Conservation (phyloP, 23 tunicate genomes). For the Trididemnum nubilum region DNA sequence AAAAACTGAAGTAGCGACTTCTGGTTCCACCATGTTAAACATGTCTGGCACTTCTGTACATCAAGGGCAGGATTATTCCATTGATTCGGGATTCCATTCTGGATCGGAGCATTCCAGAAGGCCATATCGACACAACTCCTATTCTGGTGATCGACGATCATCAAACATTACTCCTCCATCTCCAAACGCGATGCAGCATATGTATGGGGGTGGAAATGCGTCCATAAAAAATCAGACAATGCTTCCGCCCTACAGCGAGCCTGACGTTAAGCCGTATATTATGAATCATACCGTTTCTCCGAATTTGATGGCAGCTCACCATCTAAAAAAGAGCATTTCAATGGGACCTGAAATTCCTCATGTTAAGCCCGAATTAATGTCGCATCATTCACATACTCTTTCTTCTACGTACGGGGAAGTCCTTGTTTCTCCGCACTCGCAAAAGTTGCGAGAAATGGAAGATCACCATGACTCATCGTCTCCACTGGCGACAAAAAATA, state of each 20-base stretch:
- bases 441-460: conserved; percentile 31
- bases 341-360: conserved; percentile 21
- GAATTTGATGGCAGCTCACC: conserved; percentile 9
- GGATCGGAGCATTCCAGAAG: conserved; percentile 1
- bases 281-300: conserved; percentile 14
- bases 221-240: conserved; percentile 9
- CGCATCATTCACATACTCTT: conserved; percentile 2
- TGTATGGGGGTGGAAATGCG: conserved; percentile 3
- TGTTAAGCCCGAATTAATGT: conserved; percentile 24
- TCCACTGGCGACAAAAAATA: conserved; percentile 19
- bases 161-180: conserved; percentile 53
- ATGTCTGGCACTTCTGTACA: conserved; percentile 26
- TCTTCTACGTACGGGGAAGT: conserved; percentile 22
- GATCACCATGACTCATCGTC: conserved; percentile 21
- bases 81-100: not conserved
- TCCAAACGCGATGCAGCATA: not conserved
- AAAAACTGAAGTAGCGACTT: conserved; percentile 11
- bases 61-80: not conserved
- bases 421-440: conserved; percentile 31
- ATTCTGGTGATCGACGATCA: conserved; percentile 24
- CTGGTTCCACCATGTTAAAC: conserved; percentile 9
- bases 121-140: conserved; percentile 52
- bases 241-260: conserved; percentile 11
- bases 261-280: conserved; percentile 45
- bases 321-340: conserved; percentile 38